A percentile compares a stretch with the other conserved stretches of the same genome.
Conservation (phyloP, 2,888 invertebrate genomes). For the Bembecia ichneumoniformis region DNA sequence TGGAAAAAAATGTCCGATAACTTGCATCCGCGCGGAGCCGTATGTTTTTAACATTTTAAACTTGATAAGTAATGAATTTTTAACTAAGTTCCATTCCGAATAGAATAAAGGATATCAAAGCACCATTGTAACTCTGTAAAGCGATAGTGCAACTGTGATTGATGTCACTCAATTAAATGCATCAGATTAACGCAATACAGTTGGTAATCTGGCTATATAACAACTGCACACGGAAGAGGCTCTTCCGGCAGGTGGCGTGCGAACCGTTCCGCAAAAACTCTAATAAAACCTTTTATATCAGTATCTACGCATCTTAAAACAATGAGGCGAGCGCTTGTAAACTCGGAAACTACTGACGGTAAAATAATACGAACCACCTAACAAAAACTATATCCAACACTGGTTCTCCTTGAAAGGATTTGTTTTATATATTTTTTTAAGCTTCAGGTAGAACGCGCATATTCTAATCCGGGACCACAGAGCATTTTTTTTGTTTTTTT, state of each 20-base stretch:
- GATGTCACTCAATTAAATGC: neutral
- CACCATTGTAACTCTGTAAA: neutral
- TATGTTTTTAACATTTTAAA: too few species aligned
- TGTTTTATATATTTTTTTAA: neutral
- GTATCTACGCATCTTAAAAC: neutral
- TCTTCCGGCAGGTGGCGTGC: slow-evolving; percentile 27
- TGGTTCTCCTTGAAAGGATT: neutral
- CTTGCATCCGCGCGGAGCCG: too few species aligned
- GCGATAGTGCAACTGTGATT: neutral
- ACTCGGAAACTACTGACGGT: slow-evolving; percentile 14
- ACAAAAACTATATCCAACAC: neutral
- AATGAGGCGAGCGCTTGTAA: neutral
- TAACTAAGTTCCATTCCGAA: too few species aligned
- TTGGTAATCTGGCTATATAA: slow-evolving; percentile 1
- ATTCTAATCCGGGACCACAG: too few species aligned
- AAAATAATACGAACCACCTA: slow-evolving; percentile 15
- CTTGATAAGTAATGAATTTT: too few species aligned
- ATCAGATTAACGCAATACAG: neutral
- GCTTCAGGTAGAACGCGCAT: too few species aligned
- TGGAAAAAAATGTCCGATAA: too few species aligned
- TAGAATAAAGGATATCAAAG: neutral
- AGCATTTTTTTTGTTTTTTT: too few species aligned
- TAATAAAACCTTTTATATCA: neutral
- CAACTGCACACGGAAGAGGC: slow-evolving; percentile 17
- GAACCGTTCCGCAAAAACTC: slow-evolving; percentile 9